Conservation (phyloP, 2,113 vertebrate species). For the Mus pahari region DNA sequence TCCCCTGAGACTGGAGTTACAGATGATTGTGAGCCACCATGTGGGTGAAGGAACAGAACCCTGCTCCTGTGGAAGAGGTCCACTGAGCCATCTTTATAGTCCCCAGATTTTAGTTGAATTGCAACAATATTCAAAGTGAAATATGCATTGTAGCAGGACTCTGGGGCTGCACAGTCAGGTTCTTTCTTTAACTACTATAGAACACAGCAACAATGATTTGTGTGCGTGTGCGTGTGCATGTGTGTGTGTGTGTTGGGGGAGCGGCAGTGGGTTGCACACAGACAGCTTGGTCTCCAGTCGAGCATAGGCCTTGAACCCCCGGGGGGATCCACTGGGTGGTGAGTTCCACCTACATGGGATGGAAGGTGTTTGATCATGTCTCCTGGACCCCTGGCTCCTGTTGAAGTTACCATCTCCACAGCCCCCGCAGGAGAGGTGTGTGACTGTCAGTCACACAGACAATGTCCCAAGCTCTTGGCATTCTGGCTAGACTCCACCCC, state of each 20-base stretch:
- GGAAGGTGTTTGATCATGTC: no score
- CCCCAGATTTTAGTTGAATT: not conserved
- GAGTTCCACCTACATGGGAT: no score
- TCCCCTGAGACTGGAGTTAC: not conserved
- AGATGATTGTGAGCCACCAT: not conserved
- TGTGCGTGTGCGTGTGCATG: not conserved
- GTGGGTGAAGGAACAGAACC: not conserved
- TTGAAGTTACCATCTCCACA: no score
- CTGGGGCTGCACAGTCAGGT: not conserved
- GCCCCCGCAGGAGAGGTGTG: no score
- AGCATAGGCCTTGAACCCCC: no score
- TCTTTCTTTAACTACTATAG: not conserved
- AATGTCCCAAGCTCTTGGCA: no score
- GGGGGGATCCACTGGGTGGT: no score
- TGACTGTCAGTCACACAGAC: no score
- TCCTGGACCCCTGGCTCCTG: no score
- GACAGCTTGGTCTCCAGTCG: no score
- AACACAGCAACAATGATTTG: not conserved
- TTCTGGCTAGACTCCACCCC: no score
- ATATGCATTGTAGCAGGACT: not conserved
- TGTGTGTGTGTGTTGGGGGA: not conserved
- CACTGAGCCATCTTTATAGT: not conserved
- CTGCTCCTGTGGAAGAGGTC: not conserved
- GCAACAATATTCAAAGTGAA: slow-evolving; percentile 24
- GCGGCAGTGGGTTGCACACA: no score